Evolutionary conservation across 2,888 invertebrate genomes (phyloP).

Genomic region (Colletes collaris): DNA sequence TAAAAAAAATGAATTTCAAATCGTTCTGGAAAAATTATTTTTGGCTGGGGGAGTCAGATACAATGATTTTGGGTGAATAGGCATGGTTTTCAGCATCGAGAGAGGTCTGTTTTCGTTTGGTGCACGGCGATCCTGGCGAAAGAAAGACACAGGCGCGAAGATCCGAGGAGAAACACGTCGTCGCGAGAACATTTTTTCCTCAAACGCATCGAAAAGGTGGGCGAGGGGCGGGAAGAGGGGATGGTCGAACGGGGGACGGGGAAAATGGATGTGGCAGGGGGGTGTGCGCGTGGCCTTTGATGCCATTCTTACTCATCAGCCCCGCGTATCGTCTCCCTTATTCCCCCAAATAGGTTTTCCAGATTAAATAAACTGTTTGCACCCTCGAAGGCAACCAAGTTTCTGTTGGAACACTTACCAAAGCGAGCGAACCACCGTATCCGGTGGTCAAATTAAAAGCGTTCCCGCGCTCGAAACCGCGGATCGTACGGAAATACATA

Average conservation of each 20-base stretch:
- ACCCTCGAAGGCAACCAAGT: slow-evolving; percentile 53
- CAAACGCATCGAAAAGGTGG: background rate
- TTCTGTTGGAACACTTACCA: slow-evolving; percentile 44
- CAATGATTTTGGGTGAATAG: too few relatives aligned
- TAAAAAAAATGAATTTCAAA: too few relatives aligned
- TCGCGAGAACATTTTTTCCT: slow-evolving; percentile 4
- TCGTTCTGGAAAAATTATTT: too few relatives aligned
- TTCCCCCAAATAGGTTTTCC: slow-evolving; percentile 60
- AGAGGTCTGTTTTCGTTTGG: slow-evolving; percentile 7
- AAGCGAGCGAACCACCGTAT: slow-evolving; percentile 37
- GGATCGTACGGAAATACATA: slow-evolving; percentile 35
- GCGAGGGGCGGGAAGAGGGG: background rate
- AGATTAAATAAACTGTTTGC: slow-evolving; percentile 66
- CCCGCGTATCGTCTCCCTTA: slow-evolving; percentile 52
- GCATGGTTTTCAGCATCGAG: too few relatives aligned
- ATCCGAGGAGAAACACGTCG: background rate
- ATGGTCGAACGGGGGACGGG: background rate
- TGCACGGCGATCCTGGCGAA: background rate
- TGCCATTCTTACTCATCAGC: slow-evolving; percentile 61
- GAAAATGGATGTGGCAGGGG: slow-evolving; percentile 40
- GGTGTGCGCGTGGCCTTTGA: slow-evolving; percentile 55
- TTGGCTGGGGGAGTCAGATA: too few relatives aligned
- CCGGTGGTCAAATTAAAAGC: slow-evolving; percentile 33
- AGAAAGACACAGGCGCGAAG: slow-evolving; percentile 8
- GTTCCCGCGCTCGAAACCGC: slow-evolving; percentile 25